These are phyloP conservation scores for Zygaena filipendulae DNA, from an alignment of 2,888 invertebrate genomes.

Conservation along the genomic window DNA sequence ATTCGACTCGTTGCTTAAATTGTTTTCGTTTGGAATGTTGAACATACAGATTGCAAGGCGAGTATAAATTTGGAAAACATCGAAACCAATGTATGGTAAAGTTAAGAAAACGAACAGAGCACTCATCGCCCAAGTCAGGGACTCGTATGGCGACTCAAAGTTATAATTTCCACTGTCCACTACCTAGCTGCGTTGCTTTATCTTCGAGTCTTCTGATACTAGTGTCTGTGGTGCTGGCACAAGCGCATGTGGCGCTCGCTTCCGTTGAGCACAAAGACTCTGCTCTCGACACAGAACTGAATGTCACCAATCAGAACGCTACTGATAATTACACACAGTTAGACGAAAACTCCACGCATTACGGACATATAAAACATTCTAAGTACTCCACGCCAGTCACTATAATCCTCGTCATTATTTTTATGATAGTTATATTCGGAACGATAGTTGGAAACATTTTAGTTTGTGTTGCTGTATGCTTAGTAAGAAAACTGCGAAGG, in stretches of 20 bases:
- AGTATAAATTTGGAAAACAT: conserved; percentile 21
- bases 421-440: conserved; percentile 80
- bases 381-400: conserved; percentile 59
- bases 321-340: conserved; percentile 42
- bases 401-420: conserved; percentile 77
- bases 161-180: conserved; percentile 52
- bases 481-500: conserved; percentile 89
- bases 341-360: conserved; percentile 35
- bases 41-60: conserved; percentile 8
- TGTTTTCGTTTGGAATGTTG: background rate
- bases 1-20: conserved; percentile 8
- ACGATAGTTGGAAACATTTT: conserved; percentile 91
- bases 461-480: conserved; percentile 94
- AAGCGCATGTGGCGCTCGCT: conserved; percentile 32
- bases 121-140: conserved; percentile 51
- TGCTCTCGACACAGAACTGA: conserved; percentile 27
- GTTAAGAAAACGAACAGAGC: conserved; percentile 37
- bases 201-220: conserved; percentile 63
- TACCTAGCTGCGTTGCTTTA: conserved; percentile 67
- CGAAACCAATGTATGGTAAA: conserved; percentile 61
- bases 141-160: conserved; percentile 65
- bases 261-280: conserved; percentile 38
- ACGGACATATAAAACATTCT: conserved; percentile 43
- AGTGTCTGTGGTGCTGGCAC: conserved; percentile 42
- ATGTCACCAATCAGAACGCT: conserved; percentile 34